Evolutionary conservation across 2,797 vertebrate species (phyloP), one percentile per base, ranked within the genome.

Genomic region (Carapus acus): DNA sequence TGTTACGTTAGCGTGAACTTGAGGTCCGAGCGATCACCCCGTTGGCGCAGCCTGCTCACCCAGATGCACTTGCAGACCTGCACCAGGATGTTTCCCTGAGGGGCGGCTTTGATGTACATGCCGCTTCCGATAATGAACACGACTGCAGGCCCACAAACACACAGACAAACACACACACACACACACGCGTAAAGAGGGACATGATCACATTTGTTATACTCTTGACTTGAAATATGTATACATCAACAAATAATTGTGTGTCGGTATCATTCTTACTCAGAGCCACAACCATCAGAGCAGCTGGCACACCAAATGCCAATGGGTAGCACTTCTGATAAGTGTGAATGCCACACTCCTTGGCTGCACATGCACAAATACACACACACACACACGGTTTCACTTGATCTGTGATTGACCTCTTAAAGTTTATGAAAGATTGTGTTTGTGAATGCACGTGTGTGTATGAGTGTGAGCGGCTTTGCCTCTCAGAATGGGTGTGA

Each of bases 221-320:
- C n/a, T n/a, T n/a, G n/a, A n/a, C n/a, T n/a, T n/a, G n/a, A n/a
- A n/a, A n/a, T n/a, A n/a, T n/a, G n/a, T n/a, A n/a, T n/a, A 9
- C 24, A 27, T 27, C 9, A 27, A 4, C 3, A 33, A 4, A 33
- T 33, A 33, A 11, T 33, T 33, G 14, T 33, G 31, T 33, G 31
- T 33, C 9, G 14, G 14, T n/a, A 6, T 1, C 2, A 9, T 43
- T 29, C 93, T 89, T 87, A 98, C 95, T 14, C 40, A 98, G 74
- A 43, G 93, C 12, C 0, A 91, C 39, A 40, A 90, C 89, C 96
- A 98, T 98, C 56, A 98, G 91, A 9, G 81, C 79, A 2, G 93
- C 92, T 4, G 96, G 96, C 49, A 98, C 88, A 1, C 96, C 96
- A n/a, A 98, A 98, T 2, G 94, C 96, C 52, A 98, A 81, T 0